A percentile compares a stretch with the other conserved stretches of the same genome.
phyloP scores from a whole-genome alignment of 2,113 vertebrate genomes.

The Gymnogyps californianus region DNA sequence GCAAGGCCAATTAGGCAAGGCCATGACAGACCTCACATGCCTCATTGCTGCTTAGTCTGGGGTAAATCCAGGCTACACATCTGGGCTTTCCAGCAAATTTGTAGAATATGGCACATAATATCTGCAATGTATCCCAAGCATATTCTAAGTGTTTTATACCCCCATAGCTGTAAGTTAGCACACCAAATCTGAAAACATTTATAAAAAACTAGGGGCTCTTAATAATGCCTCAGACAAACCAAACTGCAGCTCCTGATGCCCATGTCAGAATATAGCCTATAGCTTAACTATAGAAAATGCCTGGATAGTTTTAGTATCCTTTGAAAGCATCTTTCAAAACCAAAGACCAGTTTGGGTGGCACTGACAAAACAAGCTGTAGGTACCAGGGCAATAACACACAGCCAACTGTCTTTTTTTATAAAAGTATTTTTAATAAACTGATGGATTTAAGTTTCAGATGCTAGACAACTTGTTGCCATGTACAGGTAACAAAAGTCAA shows the following conservation, averaged over 20 bases:
- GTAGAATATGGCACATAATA: rapidly evolving
- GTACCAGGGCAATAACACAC: background rate
- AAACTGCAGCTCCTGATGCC: rapidly evolving
- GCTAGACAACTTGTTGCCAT: conserved; percentile 71
- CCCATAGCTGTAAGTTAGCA: background rate
- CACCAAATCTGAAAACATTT: background rate
- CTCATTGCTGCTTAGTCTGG: background rate
- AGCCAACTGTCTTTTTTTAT: conserved; percentile 49
- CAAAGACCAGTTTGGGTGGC: background rate
- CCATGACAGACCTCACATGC: rapidly evolving
- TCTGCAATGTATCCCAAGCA: background rate
- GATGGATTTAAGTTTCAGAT: conserved; percentile 80
- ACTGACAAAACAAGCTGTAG: background rate
- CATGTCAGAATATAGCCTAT: background rate
- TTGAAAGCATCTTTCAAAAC: background rate
- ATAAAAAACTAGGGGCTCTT: background rate
- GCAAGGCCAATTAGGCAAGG: background rate
- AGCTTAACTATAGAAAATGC: background rate
- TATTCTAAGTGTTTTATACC: background rate
- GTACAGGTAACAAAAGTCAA: conserved; percentile 82
- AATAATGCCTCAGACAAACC: background rate
- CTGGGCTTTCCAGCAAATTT: rapidly evolving
- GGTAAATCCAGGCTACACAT: background rate
- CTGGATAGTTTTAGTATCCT: background rate
- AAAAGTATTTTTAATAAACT: conserved; percentile 83